These are phyloP conservation scores for Bathynomus jamesi DNA, from an alignment of 1,140 invertebrate genomes.

Conservation along the genomic window DNA sequence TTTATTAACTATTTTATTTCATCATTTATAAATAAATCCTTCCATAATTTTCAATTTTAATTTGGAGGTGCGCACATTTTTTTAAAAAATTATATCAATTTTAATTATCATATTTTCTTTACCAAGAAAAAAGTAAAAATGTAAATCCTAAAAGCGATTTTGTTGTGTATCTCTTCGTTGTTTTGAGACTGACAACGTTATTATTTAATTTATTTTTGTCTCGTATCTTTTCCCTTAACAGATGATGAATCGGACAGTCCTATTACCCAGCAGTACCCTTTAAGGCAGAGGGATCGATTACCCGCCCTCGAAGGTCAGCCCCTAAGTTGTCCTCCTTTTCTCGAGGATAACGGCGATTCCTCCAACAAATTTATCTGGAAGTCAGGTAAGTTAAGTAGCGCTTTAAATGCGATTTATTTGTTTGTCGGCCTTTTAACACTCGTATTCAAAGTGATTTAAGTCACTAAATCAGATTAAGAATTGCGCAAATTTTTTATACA, in stretches of 20 bases:
- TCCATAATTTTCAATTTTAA: too few relatives aligned
- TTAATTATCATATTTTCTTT: background rate
- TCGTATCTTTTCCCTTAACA: background rate
- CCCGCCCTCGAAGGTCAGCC: background rate
- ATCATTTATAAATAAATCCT: too few relatives aligned
- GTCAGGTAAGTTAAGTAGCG: slow-evolving; percentile 40
- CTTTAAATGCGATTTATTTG: too few relatives aligned
- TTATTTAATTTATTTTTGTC: background rate
- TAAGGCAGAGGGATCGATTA: background rate
- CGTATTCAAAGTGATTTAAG: too few relatives aligned
- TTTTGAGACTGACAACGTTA: too few relatives aligned
- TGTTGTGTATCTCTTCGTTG: background rate
- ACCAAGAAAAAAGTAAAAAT: background rate
- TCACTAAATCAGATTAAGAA: too few relatives aligned
- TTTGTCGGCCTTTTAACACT: too few relatives aligned
- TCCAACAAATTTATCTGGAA: background rate
- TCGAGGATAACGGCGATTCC: background rate
- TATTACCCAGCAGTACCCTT: background rate
- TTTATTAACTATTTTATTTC: too few relatives aligned
- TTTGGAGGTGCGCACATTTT: background rate
- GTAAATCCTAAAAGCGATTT: background rate
- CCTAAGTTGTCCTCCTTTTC: background rate
- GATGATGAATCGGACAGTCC: background rate
- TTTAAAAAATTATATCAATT: background rate
- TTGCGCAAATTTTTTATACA: too few relatives aligned